Conservation (phyloP, 92 coral and sea anemone genomes). For the Heteractis magnifica region DNA sequence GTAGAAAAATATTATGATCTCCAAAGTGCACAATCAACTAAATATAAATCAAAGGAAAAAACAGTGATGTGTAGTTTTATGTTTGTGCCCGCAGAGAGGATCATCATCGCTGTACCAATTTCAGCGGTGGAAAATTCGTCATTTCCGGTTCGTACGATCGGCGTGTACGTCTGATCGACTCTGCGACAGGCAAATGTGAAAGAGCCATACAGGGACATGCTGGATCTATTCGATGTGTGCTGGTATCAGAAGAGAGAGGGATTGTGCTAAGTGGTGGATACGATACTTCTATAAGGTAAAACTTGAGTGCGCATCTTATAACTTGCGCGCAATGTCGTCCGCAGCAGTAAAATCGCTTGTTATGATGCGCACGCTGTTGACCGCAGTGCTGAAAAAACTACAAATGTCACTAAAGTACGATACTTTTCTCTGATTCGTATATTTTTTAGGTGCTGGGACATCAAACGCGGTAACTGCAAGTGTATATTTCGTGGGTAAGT, state of each 20-base stretch:
- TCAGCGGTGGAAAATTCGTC: slow-evolving; percentile 79
- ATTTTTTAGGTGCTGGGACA: slow-evolving; percentile 86
- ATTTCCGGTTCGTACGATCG: slow-evolving; percentile 93
- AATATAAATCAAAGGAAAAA: background rate
- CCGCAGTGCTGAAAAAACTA: background rate
- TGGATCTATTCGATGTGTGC: slow-evolving; percentile 89
- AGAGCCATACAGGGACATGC: slow-evolving; percentile 93
- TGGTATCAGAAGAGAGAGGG: slow-evolving; percentile 74
- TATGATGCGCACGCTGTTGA: background rate
- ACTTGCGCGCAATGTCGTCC: background rate
- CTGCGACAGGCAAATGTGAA: slow-evolving; percentile 80
- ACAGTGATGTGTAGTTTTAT: background rate
- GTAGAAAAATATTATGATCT: too few relatives aligned
- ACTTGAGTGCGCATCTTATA: background rate
- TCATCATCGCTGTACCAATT: slow-evolving; percentile 80
- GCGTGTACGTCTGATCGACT: slow-evolving; percentile 72
- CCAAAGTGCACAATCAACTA: background rate
- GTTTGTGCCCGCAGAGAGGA: slow-evolving; percentile 58
- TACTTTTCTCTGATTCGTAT: background rate
- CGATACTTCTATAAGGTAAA: slow-evolving; percentile 90
- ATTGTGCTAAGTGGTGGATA: slow-evolving; percentile 88
- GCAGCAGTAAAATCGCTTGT: background rate
- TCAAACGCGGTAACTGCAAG: slow-evolving; percentile 85
- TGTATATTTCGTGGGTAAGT: slow-evolving; percentile 96
- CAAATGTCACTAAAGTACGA: background rate